These are phyloP conservation scores for Drosophila pandora DNA, from an alignment of 1,140 invertebrate genomes.

Conservation along the genomic window DNA sequence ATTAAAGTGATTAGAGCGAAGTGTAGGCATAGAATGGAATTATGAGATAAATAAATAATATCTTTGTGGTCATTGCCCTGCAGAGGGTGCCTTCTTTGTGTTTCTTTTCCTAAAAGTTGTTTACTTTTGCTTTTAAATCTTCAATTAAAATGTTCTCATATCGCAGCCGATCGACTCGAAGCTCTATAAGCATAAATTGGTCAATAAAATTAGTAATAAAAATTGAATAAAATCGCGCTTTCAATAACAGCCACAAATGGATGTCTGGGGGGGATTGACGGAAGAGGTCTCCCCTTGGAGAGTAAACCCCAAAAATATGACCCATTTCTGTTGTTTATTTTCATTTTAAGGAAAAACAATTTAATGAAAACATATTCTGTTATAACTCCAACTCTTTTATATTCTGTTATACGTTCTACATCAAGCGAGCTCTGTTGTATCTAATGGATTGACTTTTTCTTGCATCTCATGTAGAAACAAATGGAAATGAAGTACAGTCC, in stretches of 20 bases:
- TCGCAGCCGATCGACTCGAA: slow-evolving; percentile 19
- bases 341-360: slow-evolving; percentile 45
- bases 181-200: slow-evolving; percentile 48
- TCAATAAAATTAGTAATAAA: no score
- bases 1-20: not conserved
- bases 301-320: slow-evolving; percentile 27
- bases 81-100: not conserved
- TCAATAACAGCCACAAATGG: slow-evolving; percentile 63
- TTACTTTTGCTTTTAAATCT: slow-evolving; percentile 1
- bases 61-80: slow-evolving; percentile 1
- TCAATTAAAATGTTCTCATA: slow-evolving; percentile 21
- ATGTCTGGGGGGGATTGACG: not conserved
- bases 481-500: slow-evolving; percentile 67
- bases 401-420: no score
- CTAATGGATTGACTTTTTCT: slow-evolving; percentile 50
- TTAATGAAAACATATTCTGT: no score
- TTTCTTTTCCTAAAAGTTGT: slow-evolving; percentile 6
- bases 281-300: not conserved
- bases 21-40: slow-evolving; percentile 12
- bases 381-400: no score
- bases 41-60: slow-evolving; percentile 8
- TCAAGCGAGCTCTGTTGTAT: slow-evolving; percentile 12
- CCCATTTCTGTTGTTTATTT: slow-evolving; percentile 60
- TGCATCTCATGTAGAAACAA: slow-evolving; percentile 41
- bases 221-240: slow-evolving; percentile 80